A percentile compares a stretch with the other conserved stretches of the same genome.
phyloP scores from a whole-genome alignment of 2,797 vertebrate genomes.

The Lemur catta region DNA sequence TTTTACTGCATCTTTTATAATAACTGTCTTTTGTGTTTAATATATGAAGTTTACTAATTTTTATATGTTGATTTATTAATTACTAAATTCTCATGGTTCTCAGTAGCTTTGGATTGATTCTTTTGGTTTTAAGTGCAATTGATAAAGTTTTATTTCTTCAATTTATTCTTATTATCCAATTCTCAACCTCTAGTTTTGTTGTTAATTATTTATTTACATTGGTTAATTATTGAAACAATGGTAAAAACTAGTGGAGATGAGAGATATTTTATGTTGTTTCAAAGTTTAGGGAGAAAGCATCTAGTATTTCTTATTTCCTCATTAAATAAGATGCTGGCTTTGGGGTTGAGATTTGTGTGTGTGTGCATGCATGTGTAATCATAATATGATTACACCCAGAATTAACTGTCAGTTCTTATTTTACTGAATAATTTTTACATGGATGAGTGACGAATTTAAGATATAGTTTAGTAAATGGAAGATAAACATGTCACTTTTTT shows the following conservation, averaged over 20 bases:
- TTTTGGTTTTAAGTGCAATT: not conserved
- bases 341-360: not conserved
- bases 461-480: not conserved
- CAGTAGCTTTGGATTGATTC: not conserved
- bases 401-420: not conserved
- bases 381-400: not conserved
- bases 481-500: not conserved
- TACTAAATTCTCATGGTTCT: not conserved
- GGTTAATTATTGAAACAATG: not conserved
- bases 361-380: not conserved
- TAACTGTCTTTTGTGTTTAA: not conserved
- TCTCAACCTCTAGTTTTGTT: not conserved
- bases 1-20: not conserved
- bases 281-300: not conserved
- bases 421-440: not conserved
- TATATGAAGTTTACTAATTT: not conserved
- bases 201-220: not conserved
- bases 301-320: not conserved
- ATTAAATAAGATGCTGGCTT: not conserved
- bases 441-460: not conserved
- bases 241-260: not conserved
- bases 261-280: not conserved
- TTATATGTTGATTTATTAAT: not conserved
- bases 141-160: not conserved
- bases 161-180: not conserved